These are phyloP conservation scores for Podargus strigoides DNA, from an alignment of 2,797 vertebrate genomes.

Conservation along the genomic window DNA sequence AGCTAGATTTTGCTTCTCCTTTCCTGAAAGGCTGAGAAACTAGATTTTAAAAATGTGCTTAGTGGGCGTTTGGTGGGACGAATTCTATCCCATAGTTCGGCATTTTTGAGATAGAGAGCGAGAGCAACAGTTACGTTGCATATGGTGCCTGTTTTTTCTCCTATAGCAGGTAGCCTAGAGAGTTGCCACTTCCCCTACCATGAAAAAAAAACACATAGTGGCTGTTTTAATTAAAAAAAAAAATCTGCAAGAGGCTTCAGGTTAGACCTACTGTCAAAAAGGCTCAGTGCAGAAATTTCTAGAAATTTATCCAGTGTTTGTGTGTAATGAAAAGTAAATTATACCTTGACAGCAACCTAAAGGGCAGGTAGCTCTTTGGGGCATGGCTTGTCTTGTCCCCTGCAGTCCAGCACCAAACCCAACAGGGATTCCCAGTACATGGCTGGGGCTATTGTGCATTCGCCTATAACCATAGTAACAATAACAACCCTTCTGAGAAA, in stretches of 20 bases:
- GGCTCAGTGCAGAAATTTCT: background rate
- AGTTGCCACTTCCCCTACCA: background rate
- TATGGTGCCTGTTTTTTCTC: constrained; percentile 45
- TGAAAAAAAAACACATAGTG: background rate
- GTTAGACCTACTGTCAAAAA: background rate
- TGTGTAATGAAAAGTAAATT: background rate
- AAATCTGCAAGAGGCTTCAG: background rate
- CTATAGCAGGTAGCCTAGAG: constrained; percentile 13
- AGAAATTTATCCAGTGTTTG: background rate
- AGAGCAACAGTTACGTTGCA: background rate
- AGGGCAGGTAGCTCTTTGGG: background rate
- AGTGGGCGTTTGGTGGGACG: constrained; percentile 74
- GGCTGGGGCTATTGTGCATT: background rate
- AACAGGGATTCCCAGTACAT: background rate
- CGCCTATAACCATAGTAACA: background rate
- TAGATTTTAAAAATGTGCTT: constrained; percentile 71
- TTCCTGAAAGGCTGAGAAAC: constrained; percentile 74
- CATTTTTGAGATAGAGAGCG: constrained; percentile 14
- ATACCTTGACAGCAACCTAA: background rate
- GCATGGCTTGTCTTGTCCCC: background rate
- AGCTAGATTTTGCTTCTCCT: constrained; percentile 64
- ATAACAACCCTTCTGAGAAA: background rate
- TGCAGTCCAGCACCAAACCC: background rate
- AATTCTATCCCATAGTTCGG: constrained; percentile 60
- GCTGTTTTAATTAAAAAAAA: background rate